A percentile compares a stretch with the other conserved stretches of the same genome.
Evolutionary conservation across 1,140 invertebrate genomes (phyloP).

Genomic region (Calephelis nemesis): DNA sequence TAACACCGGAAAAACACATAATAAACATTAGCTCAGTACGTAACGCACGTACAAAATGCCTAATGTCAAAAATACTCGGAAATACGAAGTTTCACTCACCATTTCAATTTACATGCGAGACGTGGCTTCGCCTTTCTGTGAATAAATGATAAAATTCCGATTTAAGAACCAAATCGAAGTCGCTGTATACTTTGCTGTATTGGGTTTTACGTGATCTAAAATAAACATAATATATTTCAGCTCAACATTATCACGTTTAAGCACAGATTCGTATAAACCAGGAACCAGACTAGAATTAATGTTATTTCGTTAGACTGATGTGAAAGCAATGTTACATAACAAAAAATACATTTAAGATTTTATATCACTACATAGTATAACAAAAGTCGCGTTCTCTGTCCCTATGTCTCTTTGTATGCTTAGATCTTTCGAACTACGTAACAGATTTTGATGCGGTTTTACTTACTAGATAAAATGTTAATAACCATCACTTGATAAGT

Average conservation of each 20-base stretch:
- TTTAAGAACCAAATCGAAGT: conserved; percentile 15
- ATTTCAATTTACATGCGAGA: conserved; percentile 17
- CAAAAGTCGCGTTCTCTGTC: no score
- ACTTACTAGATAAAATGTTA: no score
- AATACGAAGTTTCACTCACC: conserved; percentile 13
- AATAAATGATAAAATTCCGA: conserved; percentile 18
- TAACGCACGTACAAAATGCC: conserved; percentile 9
- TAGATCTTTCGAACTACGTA: no score
- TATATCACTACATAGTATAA: no score
- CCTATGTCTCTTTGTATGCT: no score
- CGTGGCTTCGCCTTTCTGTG: conserved; percentile 9
- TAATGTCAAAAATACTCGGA: conserved; percentile 18
- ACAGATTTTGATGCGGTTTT: no score
- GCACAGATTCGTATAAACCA: not conserved
- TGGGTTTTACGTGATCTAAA: not conserved
- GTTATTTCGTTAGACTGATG: no score
- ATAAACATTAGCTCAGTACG: conserved; percentile 7
- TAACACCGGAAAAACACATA: conserved; percentile 1
- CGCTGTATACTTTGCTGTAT: conserved; percentile 1
- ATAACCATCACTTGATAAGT: no score
- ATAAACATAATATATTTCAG: conserved; percentile 9
- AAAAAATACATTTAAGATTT: no score
- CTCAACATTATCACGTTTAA: not conserved
- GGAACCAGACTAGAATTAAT: no score
- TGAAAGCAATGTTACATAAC: no score